Percentiles rank a stretch among this genome's conserved stretches.
phyloP scores from a whole-genome alignment of 2,888 invertebrate species.

The Geophilus truncorum region DNA sequence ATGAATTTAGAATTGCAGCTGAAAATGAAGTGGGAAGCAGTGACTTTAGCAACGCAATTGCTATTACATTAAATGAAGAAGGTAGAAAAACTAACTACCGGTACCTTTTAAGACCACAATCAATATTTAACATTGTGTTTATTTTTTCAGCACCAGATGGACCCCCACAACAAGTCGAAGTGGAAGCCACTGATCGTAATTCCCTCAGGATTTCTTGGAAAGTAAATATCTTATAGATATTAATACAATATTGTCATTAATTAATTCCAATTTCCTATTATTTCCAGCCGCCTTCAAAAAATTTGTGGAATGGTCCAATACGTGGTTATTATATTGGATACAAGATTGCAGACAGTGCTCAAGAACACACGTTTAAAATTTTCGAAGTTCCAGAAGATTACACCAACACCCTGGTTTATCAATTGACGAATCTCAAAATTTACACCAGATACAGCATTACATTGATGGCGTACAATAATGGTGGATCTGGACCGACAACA shows the following conservation, averaged over 20 bases:
- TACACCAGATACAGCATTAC: constrained; percentile 41
- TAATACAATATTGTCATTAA: background rate
- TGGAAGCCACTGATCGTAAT: constrained; percentile 22
- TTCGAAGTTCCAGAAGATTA: constrained; percentile 30
- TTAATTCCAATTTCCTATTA: background rate
- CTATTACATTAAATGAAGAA: constrained; percentile 1
- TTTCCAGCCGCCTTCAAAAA: constrained; percentile 10
- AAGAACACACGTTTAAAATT: background rate
- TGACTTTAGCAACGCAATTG: background rate
- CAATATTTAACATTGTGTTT: too few species aligned
- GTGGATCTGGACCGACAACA: constrained; percentile 41
- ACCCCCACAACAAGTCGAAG: constrained; percentile 18
- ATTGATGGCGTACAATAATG: constrained; percentile 42
- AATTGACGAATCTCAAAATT: constrained; percentile 39
- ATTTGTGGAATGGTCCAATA: constrained; percentile 24
- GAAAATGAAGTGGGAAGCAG: constrained; percentile 18
- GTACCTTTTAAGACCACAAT: too few species aligned
- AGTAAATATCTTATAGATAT: background rate
- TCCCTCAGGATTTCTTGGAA: constrained; percentile 29
- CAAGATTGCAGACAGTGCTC: background rate
- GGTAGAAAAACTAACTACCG: too few species aligned
- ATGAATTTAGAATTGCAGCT: constrained; percentile 20
- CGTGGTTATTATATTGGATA: constrained; percentile 28
- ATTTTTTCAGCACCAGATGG: constrained; percentile 23
- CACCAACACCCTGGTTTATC: constrained; percentile 13